These are phyloP conservation scores for Unio delphinus DNA, from an alignment of 2,888 invertebrate genomes.

Conservation along the genomic window DNA sequence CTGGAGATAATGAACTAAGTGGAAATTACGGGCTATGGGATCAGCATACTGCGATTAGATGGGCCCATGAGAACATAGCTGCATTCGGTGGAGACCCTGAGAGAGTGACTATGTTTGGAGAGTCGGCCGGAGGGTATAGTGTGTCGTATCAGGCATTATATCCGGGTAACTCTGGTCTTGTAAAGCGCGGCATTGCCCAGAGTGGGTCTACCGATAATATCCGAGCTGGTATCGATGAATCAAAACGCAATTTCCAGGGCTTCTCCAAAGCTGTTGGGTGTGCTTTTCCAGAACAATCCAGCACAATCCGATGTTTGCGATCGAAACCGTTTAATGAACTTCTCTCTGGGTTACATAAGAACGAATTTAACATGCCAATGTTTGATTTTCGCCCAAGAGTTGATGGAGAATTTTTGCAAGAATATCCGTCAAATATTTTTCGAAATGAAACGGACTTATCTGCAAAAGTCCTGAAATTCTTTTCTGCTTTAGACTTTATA, in stretches of 20 bases:
- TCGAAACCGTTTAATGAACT: neutral
- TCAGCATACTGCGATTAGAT: constrained; percentile 91
- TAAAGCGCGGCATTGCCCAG: constrained; percentile 52
- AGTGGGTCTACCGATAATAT: constrained; percentile 37
- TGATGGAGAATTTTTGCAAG: constrained; percentile 88
- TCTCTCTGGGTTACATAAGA: constrained; percentile 10
- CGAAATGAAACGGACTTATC: constrained; percentile 87
- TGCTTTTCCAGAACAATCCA: neutral
- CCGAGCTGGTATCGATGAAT: constrained; percentile 39
- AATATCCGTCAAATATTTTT: constrained; percentile 88
- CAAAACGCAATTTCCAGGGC: constrained; percentile 2
- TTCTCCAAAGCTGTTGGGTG: constrained; percentile 10
- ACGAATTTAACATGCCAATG: constrained; percentile 2
- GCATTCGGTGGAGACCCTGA: constrained; percentile 53
- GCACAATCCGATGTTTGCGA: constrained; percentile 8
- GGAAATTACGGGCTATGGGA: constrained; percentile 95
- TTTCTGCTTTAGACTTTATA: constrained; percentile 85
- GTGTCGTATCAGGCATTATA: constrained; percentile 48
- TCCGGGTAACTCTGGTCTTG: constrained; percentile 36
- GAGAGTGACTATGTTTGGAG: constrained; percentile 55
- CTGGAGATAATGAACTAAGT: constrained; percentile 83
- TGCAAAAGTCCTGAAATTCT: constrained; percentile 91
- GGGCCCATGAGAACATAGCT: constrained; percentile 91
- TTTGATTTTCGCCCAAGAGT: constrained; percentile 91
- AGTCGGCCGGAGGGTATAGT: constrained; percentile 52